phyloP scores from a whole-genome alignment of 35 echinoderm and acorn worm genomes.

The Ophiothrix spiculata region DNA sequence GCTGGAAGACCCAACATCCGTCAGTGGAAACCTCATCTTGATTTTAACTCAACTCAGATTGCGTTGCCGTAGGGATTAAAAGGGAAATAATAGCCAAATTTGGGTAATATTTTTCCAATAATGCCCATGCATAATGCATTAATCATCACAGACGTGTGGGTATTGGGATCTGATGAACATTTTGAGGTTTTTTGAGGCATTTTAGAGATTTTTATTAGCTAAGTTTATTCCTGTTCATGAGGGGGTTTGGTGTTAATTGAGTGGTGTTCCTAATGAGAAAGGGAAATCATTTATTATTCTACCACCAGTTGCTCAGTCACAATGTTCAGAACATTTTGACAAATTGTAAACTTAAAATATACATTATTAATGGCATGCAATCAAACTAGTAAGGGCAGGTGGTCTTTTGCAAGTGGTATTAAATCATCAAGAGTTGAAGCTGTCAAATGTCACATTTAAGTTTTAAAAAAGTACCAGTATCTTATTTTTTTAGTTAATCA shows the following conservation, averaged over 20 bases:
- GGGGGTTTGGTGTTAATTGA: background rate
- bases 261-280: background rate
- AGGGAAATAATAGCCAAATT: constrained; percentile 10
- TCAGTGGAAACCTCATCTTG: background rate
- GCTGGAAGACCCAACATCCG: background rate
- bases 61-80: background rate
- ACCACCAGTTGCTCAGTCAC: background rate
- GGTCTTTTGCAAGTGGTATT: no score
- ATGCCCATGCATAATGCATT: constrained; percentile 12
- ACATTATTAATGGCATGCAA: no score
- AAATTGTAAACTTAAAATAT: no score
- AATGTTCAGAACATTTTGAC: no score
- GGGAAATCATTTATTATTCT: background rate
- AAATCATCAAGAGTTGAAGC: no score
- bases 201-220: background rate
- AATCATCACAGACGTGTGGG: background rate
- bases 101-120: constrained; percentile 7
- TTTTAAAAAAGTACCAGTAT: no score
- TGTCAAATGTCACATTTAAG: no score
- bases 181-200: constrained; percentile 5
- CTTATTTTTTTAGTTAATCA: no score
- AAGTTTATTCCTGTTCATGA: background rate
- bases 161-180: background rate
- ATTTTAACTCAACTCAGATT: background rate
- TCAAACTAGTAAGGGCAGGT: no score